Percentiles rank a stretch among this genome's conserved stretches.
These are phyloP conservation scores for Molothrus ater DNA, from an alignment of 2,797 vertebrate genomes.

Conservation along the genomic window DNA sequence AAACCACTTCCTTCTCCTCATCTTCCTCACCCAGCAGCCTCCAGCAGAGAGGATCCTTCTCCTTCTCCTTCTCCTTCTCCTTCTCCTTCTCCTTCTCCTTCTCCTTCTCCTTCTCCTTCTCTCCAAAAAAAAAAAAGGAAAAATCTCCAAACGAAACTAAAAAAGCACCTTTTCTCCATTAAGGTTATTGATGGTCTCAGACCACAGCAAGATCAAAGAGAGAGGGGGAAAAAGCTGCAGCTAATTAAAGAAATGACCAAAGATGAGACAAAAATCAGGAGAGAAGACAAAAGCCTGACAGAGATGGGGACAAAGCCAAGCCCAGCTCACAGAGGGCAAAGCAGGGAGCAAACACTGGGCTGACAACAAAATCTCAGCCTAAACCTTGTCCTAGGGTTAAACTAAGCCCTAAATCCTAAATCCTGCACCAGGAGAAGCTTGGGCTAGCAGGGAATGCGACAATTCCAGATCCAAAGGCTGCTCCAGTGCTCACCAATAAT, in stretches of 20 bases:
- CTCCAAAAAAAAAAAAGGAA: background rate
- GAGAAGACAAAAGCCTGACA: background rate
- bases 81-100: too few species aligned
- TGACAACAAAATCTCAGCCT: background rate
- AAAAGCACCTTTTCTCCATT: conserved; percentile 2
- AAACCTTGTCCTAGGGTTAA: background rate
- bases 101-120: too few species aligned
- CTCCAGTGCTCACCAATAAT: accelerated
- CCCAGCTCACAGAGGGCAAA: background rate
- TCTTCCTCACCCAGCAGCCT: background rate
- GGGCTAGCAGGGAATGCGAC: accelerated
- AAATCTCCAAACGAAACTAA: background rate
- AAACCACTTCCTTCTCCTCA: background rate
- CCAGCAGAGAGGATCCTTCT: too few species aligned
- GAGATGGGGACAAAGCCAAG: background rate
- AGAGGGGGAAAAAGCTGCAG: background rate
- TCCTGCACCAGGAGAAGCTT: background rate
- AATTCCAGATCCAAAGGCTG: background rate
- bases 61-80: too few species aligned
- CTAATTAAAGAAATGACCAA: background rate
- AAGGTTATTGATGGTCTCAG: conserved; percentile 34
- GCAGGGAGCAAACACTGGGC: background rate
- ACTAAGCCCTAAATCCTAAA: background rate
- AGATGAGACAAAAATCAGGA: background rate
- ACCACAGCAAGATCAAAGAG: conserved; percentile 27